Base-by-base conservation (phyloP, 1,140 invertebrate genomes). In the Ylistrum balloti region DNA sequence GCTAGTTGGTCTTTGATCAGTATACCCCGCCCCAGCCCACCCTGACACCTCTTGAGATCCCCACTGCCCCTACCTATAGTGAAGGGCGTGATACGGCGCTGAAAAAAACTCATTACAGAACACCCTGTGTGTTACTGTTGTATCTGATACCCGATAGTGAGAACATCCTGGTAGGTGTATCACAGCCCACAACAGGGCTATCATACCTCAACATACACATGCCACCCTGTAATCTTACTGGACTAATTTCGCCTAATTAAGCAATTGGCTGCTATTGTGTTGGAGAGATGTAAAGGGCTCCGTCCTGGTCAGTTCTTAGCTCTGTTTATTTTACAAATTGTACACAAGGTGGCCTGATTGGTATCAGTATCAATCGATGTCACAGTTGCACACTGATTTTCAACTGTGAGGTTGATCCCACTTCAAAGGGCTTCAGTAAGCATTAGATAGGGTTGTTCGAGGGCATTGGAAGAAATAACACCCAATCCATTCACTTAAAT, bases 141-240 rank as follows among this genome's bases (percentile, higher is more conserved):
- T 56, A 17, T 56, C 45, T 28, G 1, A 28, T 28, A 74, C n/a
- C n/a, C n/a, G 22, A 28, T 74, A 74, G 56, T 28, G n/a, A 74
- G 56, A 74, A n/a, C 56, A 11, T 74, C 56, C 56, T 28, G 22
- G n/a, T 74, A 74, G 56, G 56, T n/a, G 28, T 74, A 74, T 74
- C 56, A n/a, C 5, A 7, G n/a, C 28, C 5, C 5, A 28, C 22
- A 28, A 74, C 56, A 74, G 56, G n/a, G 56, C 56, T 74, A 74
- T 74, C 56, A 74, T 74, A 74, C 22, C 56, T 11, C 56, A 74
- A n/a, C 56, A 74, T n/a, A 74, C 22, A 74, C 56, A 28, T 13
- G n/a, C 56, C 56, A 74, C 56, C 56, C 56, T 74, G 22, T 74
- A 74, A 74, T 74, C 56, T 28, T 74, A 74, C 56, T 74, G 22